Percentiles rank a stretch among this genome's conserved stretches.
Conservation (phyloP, 2,797 vertebrate genomes). For the Sebastiscus tertius region DNA sequence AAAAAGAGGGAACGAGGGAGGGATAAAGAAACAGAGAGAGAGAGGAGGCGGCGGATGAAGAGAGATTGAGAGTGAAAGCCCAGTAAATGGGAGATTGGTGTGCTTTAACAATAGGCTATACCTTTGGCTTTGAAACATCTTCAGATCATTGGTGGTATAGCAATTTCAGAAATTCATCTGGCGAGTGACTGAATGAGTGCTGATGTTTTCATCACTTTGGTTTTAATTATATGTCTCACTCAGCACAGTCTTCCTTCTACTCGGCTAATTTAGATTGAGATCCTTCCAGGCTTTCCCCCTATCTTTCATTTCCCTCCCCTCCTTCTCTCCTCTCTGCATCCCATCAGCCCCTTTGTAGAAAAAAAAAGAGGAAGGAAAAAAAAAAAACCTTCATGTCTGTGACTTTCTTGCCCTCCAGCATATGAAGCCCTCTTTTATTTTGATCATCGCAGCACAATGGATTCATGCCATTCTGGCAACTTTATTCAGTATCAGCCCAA, state of each 20-base stretch:
- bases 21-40: conserved; percentile 45
- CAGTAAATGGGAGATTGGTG: conserved; percentile 29
- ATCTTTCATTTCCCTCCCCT: conserved; percentile 84
- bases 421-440: conserved; percentile 86
- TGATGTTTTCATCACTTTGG: conserved; percentile 83
- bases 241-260: conserved; percentile 81
- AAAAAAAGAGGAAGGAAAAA: conserved; percentile 62
- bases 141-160: conserved; percentile 47
- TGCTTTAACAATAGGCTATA: conserved; percentile 42
- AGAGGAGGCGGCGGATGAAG: conserved; percentile 34
- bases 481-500: conserved; percentile 86
- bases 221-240: conserved; percentile 84
- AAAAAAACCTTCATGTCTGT: conserved; percentile 83
- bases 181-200: conserved; percentile 67
- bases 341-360: conserved; percentile 83
- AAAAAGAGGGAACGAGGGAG: conserved; percentile 47
- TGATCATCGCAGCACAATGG: conserved; percentile 88
- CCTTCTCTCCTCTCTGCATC: conserved; percentile 82
- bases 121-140: conserved; percentile 70
- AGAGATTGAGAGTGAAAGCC: conserved; percentile 33
- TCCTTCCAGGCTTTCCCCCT: conserved; percentile 83
- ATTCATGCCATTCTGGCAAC: conserved; percentile 87
- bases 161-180: conserved; percentile 66
- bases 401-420: conserved; percentile 85
- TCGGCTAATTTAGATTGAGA: conserved; percentile 87